Evolutionary conservation across 2,113 vertebrate species (phyloP).

Genomic region (Cranoglanis bouderius): DNA sequence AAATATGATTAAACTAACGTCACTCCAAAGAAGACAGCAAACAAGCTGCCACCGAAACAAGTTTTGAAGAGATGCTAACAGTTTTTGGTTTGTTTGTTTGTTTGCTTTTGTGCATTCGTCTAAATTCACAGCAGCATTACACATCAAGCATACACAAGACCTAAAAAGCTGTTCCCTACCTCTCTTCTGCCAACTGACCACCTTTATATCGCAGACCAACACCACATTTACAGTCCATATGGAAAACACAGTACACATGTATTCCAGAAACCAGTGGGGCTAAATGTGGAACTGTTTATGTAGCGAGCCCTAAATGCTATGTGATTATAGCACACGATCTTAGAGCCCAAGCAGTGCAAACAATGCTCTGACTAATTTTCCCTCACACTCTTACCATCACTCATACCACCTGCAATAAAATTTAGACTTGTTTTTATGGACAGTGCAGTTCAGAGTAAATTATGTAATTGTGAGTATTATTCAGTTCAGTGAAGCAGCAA

Average conservation of each 20-base stretch:
- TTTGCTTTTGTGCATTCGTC: neutral
- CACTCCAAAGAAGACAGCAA: neutral
- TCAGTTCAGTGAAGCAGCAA: constrained; percentile 38
- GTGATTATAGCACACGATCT: constrained; percentile 8
- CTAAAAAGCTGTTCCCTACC: neutral
- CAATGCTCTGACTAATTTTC: neutral
- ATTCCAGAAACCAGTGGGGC: neutral
- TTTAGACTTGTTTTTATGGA: neutral
- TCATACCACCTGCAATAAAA: neutral
- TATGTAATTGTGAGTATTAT: constrained; percentile 35
- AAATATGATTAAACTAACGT: no score
- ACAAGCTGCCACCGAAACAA: neutral
- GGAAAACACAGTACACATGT: neutral
- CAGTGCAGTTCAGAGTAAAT: constrained; percentile 31
- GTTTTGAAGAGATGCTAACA: neutral
- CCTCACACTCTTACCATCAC: neutral
- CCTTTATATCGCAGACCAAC: neutral
- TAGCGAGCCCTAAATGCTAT: neutral
- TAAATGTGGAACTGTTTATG: constrained; percentile 26
- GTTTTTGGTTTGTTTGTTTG: no score
- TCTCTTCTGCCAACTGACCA: neutral
- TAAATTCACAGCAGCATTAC: neutral
- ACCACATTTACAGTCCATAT: neutral
- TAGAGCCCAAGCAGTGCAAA: neutral
- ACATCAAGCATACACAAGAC: neutral